These are phyloP conservation scores for Rotaria macrura DNA, from an alignment of 2,888 invertebrate genomes.

Conservation along the genomic window DNA sequence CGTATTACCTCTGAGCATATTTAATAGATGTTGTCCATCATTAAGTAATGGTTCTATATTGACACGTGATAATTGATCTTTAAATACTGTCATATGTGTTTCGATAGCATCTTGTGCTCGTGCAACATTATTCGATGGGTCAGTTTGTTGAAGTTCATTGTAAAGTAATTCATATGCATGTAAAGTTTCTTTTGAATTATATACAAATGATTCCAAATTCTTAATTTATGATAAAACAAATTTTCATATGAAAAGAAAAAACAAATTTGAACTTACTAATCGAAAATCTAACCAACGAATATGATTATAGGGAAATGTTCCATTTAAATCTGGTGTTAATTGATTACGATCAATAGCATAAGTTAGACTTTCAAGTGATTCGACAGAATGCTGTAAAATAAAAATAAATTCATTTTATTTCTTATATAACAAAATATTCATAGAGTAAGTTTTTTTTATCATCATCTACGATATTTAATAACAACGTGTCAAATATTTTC, in stretches of 20 bases:
- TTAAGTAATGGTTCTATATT: conserved; percentile 28
- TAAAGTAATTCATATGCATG: conserved; percentile 23
- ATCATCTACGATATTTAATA: no score
- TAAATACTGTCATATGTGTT: conserved; percentile 26
- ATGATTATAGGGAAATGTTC: conserved; percentile 63
- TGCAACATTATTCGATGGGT: conserved; percentile 20
- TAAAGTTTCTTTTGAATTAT: conserved; percentile 24
- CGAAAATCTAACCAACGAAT: conserved; percentile 65
- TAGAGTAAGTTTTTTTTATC: no score
- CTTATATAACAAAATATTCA: no score
- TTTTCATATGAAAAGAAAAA: no score
- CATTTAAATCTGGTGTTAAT: conserved; percentile 64
- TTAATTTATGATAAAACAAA: background rate
- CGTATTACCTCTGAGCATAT: conserved; percentile 1
- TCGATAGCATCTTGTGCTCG: conserved; percentile 31
- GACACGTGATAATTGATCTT: conserved; percentile 27
- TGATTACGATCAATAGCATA: conserved; percentile 62
- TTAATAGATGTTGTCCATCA: conserved; percentile 25
- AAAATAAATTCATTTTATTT: background rate
- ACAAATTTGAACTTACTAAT: conserved; percentile 55
- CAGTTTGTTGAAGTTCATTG: conserved; percentile 25
- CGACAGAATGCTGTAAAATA: conserved; percentile 59
- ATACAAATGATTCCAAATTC: conserved; percentile 30
- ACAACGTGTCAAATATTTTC: no score
- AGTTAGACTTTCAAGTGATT: conserved; percentile 61